Conservation (phyloP, 1,140 invertebrate species). For the Hyles euphorbiae region DNA sequence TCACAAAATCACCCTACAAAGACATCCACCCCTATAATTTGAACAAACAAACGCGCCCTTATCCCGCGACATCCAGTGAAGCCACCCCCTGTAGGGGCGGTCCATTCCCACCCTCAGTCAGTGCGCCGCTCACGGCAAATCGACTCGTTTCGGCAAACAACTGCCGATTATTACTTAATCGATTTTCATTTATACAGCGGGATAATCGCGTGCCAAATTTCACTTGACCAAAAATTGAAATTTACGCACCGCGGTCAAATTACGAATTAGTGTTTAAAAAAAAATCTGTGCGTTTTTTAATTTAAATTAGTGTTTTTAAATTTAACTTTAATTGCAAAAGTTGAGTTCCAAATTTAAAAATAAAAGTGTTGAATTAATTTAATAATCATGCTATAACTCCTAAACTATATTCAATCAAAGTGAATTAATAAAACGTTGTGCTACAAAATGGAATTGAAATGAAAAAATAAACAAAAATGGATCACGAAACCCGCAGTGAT, state of each 20-base stretch:
- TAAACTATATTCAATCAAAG: too few species aligned
- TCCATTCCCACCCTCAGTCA: constrained; percentile 35
- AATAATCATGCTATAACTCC: too few species aligned
- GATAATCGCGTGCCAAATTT: neutral
- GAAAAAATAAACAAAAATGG: constrained; percentile 36
- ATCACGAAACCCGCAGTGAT: constrained; percentile 56
- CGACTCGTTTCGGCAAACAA: constrained; percentile 52
- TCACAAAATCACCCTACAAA: too few species aligned
- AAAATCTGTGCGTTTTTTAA: too few species aligned
- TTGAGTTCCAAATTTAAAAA: too few species aligned
- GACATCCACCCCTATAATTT: constrained; percentile 15
- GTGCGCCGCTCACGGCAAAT: constrained; percentile 37
- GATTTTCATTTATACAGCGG: constrained; percentile 28
- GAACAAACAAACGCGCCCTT: constrained; percentile 7
- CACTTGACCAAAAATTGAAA: neutral
- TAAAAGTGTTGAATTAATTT: too few species aligned
- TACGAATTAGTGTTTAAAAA: too few species aligned
- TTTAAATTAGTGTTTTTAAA: too few species aligned
- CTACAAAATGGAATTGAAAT: constrained; percentile 12
- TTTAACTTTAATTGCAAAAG: too few species aligned
- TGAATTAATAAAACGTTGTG: neutral
- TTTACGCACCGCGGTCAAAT: neutral
- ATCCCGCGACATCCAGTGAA: too few species aligned
- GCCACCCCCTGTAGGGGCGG: constrained; percentile 32
- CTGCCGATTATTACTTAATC: constrained; percentile 40